phyloP scores from a whole-genome alignment of 2,113 vertebrate species.

The Callorhinus ursinus region DNA sequence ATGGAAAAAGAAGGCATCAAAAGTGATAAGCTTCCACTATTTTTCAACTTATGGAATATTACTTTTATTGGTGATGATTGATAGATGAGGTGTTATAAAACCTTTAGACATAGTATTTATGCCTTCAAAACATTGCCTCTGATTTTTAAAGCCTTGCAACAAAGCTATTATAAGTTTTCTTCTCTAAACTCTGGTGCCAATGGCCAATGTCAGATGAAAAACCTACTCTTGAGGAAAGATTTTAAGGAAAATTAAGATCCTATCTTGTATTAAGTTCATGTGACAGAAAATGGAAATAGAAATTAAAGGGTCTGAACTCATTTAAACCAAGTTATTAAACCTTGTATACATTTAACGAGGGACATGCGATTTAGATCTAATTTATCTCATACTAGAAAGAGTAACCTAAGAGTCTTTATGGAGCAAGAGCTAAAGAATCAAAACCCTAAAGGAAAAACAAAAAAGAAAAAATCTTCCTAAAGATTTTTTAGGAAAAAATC shows the following conservation, averaged over 20 bases:
- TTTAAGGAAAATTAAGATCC: slow-evolving; percentile 19
- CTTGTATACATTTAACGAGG: background rate
- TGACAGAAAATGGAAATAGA: slow-evolving; percentile 11
- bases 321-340: slow-evolving; percentile 8
- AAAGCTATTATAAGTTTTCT: background rate
- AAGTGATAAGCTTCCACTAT: background rate
- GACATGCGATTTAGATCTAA: background rate
- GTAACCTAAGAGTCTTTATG: background rate
- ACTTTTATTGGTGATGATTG: background rate
- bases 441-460: background rate
- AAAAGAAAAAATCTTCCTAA: background rate
- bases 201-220: background rate
- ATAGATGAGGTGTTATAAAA: slow-evolving; percentile 29
- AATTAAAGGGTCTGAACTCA: background rate
- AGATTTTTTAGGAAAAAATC: too few relatives aligned
- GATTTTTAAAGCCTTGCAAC: slow-evolving; percentile 1
- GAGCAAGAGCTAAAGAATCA: background rate
- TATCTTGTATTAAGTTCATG: background rate
- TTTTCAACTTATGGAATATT: background rate
- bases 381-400: background rate
- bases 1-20: background rate
- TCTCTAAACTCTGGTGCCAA: background rate
- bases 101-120: background rate
- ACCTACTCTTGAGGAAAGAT: background rate
- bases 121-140: slow-evolving; percentile 22